Base-by-base conservation (phyloP, 1,140 invertebrate genomes). In the Musca vetustissima region DNA sequence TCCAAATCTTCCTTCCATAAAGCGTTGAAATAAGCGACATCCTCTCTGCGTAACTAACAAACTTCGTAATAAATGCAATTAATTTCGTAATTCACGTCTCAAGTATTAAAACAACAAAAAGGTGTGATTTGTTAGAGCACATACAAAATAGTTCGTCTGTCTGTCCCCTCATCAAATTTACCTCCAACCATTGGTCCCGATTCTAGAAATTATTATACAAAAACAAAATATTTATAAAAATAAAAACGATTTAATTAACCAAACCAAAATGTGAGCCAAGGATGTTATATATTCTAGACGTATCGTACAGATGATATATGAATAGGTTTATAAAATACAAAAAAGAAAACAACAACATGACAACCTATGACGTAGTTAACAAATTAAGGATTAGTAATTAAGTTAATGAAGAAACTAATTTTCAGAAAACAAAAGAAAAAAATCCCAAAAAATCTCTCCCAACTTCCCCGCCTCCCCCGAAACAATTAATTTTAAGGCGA, bases 241-340 rank as follows among this genome's bases (percentile, higher is more conserved):
- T n/a, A 24, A 17, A 43, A 64, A 36, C 17, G 28, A 28, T 43
- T 43, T 43, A 43, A 43, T 43, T 43, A 64, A 36, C 24, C 15
- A 48, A 48, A 48, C 21, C 11, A 25, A 52, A 52, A 66, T 66
- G 64, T 66, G 64, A 66, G 64, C 64, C 50, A 66, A 66, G 50
- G 64, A 66, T 66, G 64, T 66, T 66, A 66, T 66, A 66, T 66
- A 66, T 66, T 52, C 24, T 48, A 65, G 22, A 50, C 24, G 17
- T 66, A 66, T 17, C 25, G 25, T 57, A 24, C 25, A 57, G 15
- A 57, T 57, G 25, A 57, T 43, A 43, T 43, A 43, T 11, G 36
- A 43, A 43, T 43, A 43, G 36, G 36, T 9, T 43, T 43, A 43
- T 8, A 43, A 43, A 43, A 32, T 36, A 61, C 36, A 36, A 36